Evolutionary conservation across 2,113 vertebrate genomes (phyloP), one percentile per base, ranked within the genome.

Genomic region (Stercorarius parasiticus): DNA sequence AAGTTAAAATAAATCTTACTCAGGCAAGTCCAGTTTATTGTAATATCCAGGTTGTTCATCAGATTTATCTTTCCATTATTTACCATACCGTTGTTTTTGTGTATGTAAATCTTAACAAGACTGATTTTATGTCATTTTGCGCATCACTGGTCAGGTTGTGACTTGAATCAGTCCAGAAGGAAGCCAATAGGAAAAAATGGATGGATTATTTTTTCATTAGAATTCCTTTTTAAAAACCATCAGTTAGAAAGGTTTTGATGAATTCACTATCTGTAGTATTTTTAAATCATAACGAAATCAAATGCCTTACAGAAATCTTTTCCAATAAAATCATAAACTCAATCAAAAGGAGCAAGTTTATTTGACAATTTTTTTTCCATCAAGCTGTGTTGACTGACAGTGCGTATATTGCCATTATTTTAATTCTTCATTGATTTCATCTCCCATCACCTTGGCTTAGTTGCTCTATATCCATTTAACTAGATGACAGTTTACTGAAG

Each of bases 361-460:
- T 83, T 55, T 84, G 36, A 71, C 50, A 79, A 9, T 3, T 73
- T 47, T 74, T 62, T 94, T 93, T 93, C 73, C 29, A 84, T 89
- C 56, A 71, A 32, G 9, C 10, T 56, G 29, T 67, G 55, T 61
- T 72, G 76, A 82, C 59, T 93, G 71, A 74, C 77, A 88, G 16
- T 9, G 19, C 56, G 15, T 76, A 83, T 86, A 92, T 82, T 79
- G 47, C 20, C 22, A 65, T 88, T 81, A 84, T 71, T 96, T 89
- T 82, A 92, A 88, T 82, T 89, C 30, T 74, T 89, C 49, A 78
- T 74, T 91, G 72, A 86, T 82, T 92, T 82, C 8, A 74, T 93
- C 47, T 76, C 32, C 40, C 34, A 53, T 88, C 72, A 86, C 40
- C 77, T 79, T 71, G 36, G 52, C 38, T 92, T 74, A 86, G 30